Evolutionary conservation across 1,140 invertebrate species (phyloP), one percentile per base, ranked within the genome.

Genomic region (Psilanteris sp.): DNA sequence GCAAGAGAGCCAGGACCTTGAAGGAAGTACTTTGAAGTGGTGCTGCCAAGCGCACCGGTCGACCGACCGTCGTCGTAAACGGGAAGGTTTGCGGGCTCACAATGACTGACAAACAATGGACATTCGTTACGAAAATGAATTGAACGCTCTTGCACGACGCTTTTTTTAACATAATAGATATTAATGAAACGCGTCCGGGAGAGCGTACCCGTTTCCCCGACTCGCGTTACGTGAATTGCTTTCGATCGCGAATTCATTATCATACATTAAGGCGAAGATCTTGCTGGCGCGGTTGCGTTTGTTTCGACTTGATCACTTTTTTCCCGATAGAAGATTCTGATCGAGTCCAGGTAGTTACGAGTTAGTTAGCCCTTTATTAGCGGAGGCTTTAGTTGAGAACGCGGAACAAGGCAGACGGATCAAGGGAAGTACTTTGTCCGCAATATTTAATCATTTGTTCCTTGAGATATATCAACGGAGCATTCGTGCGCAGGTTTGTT

Each of bases 41-140:
- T 73, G 73, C 73, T 61, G 68, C 36, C 73, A 64, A 31, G 66
- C 54, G 43, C 54, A 70, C 52, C 48, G 75, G 71, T 57, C 74
- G 59, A 73, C 55, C 52, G 66, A 4, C 32, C 61, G 37, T 61
- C 72, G 62, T 55, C 54, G 66, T 46, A 66, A 59, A 18, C 70
- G 54, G 62, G 71, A 75, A 75, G 55, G 64, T 68, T 62, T 68
- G 68, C 48, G 55, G 22, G 59, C 67, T 66, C 59, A 81, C 76
- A 83, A 85, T 78, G 79, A 79, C 73, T 48, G 72, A 67, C 81
- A 79, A 83, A 85, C 83, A 85, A 84, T 85, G 41, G 72, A 66
- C 68, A 77, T 72, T 85, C 81, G 81, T 85, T 84, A 84, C 77
- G 71, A 62, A 75, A 71, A 76, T 73, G 72, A 82, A 83, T 83